These are phyloP conservation scores for Timema cristinae DNA, from an alignment of 2,888 invertebrate genomes.

Conservation along the genomic window DNA sequence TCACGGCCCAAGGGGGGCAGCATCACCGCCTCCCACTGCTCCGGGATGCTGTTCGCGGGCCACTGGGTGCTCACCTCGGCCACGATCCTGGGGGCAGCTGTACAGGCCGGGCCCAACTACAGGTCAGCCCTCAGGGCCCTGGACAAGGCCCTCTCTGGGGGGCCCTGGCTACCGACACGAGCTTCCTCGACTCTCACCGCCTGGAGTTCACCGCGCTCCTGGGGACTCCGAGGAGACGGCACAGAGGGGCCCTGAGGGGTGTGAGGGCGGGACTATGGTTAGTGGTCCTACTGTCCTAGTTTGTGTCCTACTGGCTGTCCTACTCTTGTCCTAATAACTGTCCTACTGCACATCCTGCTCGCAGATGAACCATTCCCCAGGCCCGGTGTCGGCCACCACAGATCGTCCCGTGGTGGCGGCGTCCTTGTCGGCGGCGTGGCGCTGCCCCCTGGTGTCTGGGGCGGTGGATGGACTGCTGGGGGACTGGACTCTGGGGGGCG, in stretches of 20 bases:
- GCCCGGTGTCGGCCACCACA: background rate
- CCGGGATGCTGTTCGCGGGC: conserved; percentile 35
- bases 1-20: background rate
- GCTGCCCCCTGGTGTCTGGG: conserved; percentile 50
- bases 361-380: background rate
- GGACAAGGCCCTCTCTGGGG: conserved; percentile 44
- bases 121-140: conserved; percentile 42
- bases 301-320: too few species aligned
- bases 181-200: background rate
- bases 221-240: too few species aligned
- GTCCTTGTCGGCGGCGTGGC: conserved; percentile 49
- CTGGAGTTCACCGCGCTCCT: background rate
- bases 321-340: too few species aligned
- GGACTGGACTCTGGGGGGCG: conserved; percentile 50
- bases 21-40: background rate
- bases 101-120: conserved; percentile 30
- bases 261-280: too few species aligned
- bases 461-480: conserved; percentile 51
- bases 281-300: too few species aligned
- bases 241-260: too few species aligned
- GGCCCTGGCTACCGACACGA: conserved; percentile 32
- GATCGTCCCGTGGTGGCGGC: background rate
- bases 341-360: background rate
- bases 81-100: conserved; percentile 24
- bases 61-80: conserved; percentile 31